These are phyloP conservation scores for Apis florea DNA, from an alignment of 1,140 invertebrate species.

Conservation along the genomic window DNA sequence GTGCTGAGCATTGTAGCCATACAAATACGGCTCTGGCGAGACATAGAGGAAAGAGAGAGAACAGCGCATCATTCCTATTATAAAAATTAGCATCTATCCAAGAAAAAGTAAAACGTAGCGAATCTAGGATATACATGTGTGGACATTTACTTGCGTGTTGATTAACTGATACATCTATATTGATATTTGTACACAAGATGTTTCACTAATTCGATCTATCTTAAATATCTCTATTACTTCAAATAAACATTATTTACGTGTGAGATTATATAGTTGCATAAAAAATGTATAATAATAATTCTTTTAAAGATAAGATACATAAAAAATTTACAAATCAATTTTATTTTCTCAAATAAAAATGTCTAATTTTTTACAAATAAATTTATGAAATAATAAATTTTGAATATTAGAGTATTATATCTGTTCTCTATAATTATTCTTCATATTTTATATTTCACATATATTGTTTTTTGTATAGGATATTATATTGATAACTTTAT, in stretches of 20 bases:
- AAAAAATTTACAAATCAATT: not conserved
- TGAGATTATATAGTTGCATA: not conserved
- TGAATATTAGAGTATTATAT: not conserved
- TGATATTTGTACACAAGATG: not conserved
- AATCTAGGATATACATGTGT: slow-evolving; percentile 60
- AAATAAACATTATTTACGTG: not conserved
- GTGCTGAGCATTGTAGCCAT: slow-evolving; percentile 78
- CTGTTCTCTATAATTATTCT: too few relatives aligned
- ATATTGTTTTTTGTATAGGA: too few relatives aligned
- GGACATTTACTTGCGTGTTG: slow-evolving; percentile 44
- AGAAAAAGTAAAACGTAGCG: slow-evolving; percentile 66
- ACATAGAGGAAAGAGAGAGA: slow-evolving; percentile 70
- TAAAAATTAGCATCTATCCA: slow-evolving; percentile 73
- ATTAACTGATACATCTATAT: slow-evolving; percentile 15
- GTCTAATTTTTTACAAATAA: not conserved
- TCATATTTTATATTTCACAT: too few relatives aligned
- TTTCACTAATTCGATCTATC: not conserved
- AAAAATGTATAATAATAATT: not conserved
- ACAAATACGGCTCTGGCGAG: slow-evolving; percentile 77
- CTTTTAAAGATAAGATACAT: too few relatives aligned
- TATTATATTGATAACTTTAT: too few relatives aligned
- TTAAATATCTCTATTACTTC: not conserved
- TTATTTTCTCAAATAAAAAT: not conserved
- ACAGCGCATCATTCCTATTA: slow-evolving; percentile 73
- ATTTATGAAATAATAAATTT: not conserved